These are phyloP conservation scores for Muntiacus reevesi DNA, from an alignment of 2,113 vertebrate genomes.

Conservation along the genomic window DNA sequence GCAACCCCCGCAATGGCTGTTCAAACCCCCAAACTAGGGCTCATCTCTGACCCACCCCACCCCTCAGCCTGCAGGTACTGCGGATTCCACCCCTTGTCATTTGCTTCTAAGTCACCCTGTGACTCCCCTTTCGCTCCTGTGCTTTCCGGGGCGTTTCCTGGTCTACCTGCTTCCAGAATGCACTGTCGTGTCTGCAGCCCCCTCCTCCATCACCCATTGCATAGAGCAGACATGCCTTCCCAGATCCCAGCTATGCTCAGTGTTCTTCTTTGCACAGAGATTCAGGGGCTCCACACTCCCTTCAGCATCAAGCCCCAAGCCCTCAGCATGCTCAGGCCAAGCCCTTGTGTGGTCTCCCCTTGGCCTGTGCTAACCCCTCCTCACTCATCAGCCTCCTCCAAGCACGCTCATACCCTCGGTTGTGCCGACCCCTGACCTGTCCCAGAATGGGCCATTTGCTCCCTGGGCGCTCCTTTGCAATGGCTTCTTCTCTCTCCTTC, in stretches of 20 bases:
- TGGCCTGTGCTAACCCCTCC: not conserved
- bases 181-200: not conserved
- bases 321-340: not conserved
- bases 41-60: not conserved
- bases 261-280: not conserved
- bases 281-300: not conserved
- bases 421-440: not conserved
- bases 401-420: not conserved
- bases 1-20: not conserved
- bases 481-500: not conserved
- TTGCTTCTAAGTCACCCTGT: not conserved
- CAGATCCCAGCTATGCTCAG: not conserved
- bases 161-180: not conserved
- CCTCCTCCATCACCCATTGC: not conserved
- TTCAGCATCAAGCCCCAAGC: not conserved
- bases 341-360: too few relatives aligned
- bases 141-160: not conserved
- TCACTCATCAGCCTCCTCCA: too few relatives aligned
- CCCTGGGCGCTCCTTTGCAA: not conserved
- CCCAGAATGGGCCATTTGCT: not conserved
- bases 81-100: not conserved
- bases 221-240: too few relatives aligned
- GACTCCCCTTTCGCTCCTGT: fast-evolving
- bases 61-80: not conserved
- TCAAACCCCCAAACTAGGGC: not conserved